Base-by-base conservation (phyloP, 2,113 vertebrate genomes). In the Leiothrix lutea region DNA sequence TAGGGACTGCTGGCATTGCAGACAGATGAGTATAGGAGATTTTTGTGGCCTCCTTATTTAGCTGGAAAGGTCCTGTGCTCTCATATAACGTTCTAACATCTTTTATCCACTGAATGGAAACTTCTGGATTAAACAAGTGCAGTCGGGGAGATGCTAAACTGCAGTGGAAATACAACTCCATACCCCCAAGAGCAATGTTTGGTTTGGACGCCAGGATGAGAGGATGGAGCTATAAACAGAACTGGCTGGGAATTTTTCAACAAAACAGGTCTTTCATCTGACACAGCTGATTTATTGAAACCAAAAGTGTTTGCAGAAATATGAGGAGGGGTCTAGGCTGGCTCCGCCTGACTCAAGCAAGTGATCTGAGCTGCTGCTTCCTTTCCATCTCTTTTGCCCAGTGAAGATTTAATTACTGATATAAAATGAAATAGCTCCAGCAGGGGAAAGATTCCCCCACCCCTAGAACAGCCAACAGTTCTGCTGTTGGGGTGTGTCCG, bases 211-310 rank as follows among this genome's bases (percentile, higher is more conserved):
- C 16, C 75, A 95, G 67, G 88, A 92, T 0, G n/a, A 90, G 79
- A 94, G 86, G 92, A 93, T 66, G 86, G 60, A 88, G 64, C 89
- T 95, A 95, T 83, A 97, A 94, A 97, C 91, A 92, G 86, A 86
- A 72, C n/a, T 96, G 91, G 73, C 80, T 79, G 66, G 70, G 83
- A 91, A 72, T 60, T 89, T 92, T 94, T 95, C 70, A 79, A 80
- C 80, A 81, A 87, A 95, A 94, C 61, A 72, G 69, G 89, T 92
- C 91, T 95, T 96, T 92, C 94, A 95, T 94, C 91, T 92, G 77
- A 95, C 77, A 75, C 0, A 1, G 65, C 45, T 95, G 77, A 96
- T 91, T 94, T 94, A 95, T 78, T 75, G 86, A 94, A 95, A 95
- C 69, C 77, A 89, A 86, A 92, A 94, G 65, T 51, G 72, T 86